Percentiles rank a stretch among this genome's conserved stretches.
Conservation (phyloP, 2,113 vertebrate genomes). For the Limnothrissa miodon region DNA sequence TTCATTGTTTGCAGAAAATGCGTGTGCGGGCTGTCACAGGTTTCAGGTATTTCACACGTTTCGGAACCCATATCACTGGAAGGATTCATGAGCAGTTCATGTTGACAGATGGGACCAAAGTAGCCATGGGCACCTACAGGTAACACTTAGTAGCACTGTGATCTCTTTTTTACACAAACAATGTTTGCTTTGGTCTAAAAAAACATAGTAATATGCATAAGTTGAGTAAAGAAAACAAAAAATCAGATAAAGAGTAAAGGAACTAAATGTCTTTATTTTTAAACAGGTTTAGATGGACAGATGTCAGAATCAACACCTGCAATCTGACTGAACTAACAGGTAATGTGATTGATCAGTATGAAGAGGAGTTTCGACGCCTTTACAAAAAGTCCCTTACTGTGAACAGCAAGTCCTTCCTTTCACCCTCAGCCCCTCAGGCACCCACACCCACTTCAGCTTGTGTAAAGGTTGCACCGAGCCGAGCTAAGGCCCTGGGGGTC, state of each 20-base stretch:
- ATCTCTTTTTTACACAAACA: constrained; percentile 12
- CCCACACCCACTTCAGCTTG: constrained; percentile 54
- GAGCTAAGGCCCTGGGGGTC: constrained; percentile 30
- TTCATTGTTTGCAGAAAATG: constrained; percentile 77
- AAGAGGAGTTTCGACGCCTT: constrained; percentile 92
- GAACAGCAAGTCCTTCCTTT: constrained; percentile 60
- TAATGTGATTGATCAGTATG: constrained; percentile 91
- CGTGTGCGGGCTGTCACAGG: constrained; percentile 87
- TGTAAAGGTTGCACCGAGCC: constrained; percentile 83
- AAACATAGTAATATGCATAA: too few relatives aligned
- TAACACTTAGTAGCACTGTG: constrained; percentile 44
- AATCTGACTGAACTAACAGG: constrained; percentile 90
- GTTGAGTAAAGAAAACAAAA: background rate
- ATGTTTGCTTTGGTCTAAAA: background rate
- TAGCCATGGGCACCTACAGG: constrained; percentile 96
- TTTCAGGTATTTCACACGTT: constrained; percentile 85
- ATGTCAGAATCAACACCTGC: constrained; percentile 94
- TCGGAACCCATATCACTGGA: constrained; percentile 89
- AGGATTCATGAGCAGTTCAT: constrained; percentile 95
- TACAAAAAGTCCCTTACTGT: constrained; percentile 89
- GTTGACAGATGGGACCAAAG: constrained; percentile 89
- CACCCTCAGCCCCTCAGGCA: constrained; percentile 66
- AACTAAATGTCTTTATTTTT: background rate
- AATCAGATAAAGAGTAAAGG: background rate
- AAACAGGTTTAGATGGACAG: constrained; percentile 91